A percentile compares a stretch with the other conserved stretches of the same genome.
phyloP scores from a whole-genome alignment of 2,113 vertebrate genomes.

The Cisticola juncidis region DNA sequence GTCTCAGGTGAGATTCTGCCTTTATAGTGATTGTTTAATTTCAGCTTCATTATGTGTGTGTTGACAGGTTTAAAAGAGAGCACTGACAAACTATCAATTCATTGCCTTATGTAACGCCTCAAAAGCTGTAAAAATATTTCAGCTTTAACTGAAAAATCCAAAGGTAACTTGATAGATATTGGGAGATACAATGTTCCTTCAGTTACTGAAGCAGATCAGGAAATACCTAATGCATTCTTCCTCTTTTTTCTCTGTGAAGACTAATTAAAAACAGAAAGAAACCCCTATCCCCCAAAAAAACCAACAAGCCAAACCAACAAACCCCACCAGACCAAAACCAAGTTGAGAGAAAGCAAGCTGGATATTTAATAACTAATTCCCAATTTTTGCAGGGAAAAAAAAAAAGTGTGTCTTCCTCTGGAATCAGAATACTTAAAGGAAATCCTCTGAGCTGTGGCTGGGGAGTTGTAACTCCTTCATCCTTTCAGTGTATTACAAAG shows the following conservation, averaged over 20 bases:
- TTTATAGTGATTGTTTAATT: neutral
- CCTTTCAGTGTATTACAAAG: neutral
- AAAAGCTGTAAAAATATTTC: neutral
- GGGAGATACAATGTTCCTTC: neutral
- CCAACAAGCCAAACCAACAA: neutral
- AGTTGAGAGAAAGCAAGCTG: neutral
- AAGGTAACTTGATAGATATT: neutral
- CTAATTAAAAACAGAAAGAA: neutral
- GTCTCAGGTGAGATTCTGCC: neutral
- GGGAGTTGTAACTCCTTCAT: neutral
- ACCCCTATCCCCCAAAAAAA: fast-evolving
- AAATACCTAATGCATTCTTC: neutral
- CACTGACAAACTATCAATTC: neutral
- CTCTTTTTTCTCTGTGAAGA: neutral
- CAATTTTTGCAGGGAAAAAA: neutral
- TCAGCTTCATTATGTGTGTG: neutral
- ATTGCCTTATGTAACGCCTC: neutral
- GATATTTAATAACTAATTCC: neutral
- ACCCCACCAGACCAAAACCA: neutral
- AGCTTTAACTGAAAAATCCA: neutral
- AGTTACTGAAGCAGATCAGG: neutral
- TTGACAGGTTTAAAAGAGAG: neutral
- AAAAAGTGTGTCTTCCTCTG: neutral
- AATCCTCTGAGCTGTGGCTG: neutral
- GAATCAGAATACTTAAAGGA: neutral